phyloP scores from a whole-genome alignment of 2,797 vertebrate genomes.

The Sylvilagus floridanus region DNA sequence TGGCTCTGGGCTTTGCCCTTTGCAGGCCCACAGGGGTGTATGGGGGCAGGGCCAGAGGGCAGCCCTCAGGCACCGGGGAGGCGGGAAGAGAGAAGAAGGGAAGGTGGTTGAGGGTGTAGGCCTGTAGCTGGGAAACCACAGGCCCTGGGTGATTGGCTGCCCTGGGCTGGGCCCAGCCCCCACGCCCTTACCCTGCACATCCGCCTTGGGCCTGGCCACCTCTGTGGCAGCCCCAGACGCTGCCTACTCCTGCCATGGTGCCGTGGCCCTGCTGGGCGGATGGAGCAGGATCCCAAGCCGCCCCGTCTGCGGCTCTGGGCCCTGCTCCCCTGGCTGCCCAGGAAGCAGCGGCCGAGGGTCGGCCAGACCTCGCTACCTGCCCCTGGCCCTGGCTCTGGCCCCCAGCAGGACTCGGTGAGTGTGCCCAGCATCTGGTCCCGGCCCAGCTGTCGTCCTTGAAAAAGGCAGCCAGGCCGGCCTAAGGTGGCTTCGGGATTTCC shows the following conservation, averaged over 20 bases:
- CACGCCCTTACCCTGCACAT: slow-evolving; percentile 64
- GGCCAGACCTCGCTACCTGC: slow-evolving; percentile 81
- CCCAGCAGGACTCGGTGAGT: slow-evolving; percentile 82
- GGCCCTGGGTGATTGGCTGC: slow-evolving; percentile 76
- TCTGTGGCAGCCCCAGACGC: slow-evolving; percentile 18
- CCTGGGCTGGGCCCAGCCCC: slow-evolving; percentile 65
- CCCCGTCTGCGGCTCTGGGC: slow-evolving; percentile 86
- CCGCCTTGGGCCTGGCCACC: slow-evolving; percentile 57
- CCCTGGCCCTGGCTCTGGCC: slow-evolving; percentile 76
- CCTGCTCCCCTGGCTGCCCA: slow-evolving; percentile 86
- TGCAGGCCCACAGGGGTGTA: slow-evolving; percentile 12
- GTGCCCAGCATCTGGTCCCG: slow-evolving; percentile 28
- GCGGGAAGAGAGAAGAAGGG: slow-evolving; percentile 61
- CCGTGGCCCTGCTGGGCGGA: slow-evolving; percentile 65
- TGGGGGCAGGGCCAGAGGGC: slow-evolving; percentile 40
- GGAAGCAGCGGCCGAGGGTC: slow-evolving; percentile 86
- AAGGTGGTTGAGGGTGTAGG: slow-evolving; percentile 66
- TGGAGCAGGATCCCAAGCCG: slow-evolving; percentile 87
- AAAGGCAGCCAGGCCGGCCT: slow-evolving; percentile 21
- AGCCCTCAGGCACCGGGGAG: slow-evolving; percentile 42
- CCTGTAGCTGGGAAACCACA: slow-evolving; percentile 80
- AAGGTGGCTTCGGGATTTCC: slow-evolving; percentile 21
- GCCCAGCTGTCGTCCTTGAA: neutral
- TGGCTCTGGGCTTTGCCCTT: slow-evolving; percentile 58
- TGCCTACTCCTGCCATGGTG: slow-evolving; percentile 76